Conservation (phyloP, 37 sponge, comb jelly and placozoan genomes). For the Beroe forskalii region DNA sequence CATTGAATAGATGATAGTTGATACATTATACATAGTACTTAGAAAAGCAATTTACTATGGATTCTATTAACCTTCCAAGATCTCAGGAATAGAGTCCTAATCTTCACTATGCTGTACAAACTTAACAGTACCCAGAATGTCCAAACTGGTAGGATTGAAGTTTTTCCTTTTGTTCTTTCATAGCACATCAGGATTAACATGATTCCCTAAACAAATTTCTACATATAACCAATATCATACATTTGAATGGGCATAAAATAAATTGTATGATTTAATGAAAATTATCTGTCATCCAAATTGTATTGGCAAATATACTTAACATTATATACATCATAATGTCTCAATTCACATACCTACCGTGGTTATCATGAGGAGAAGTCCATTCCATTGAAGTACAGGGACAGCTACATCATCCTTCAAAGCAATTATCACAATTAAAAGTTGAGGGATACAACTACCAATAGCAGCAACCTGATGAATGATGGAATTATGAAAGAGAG, state of each 20-base stretch:
- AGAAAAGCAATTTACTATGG: too few relatives aligned
- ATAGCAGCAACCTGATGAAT: constrained; percentile 7
- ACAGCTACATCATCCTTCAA: background rate
- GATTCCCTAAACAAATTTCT: background rate
- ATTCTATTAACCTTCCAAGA: constrained; percentile 62
- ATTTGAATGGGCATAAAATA: background rate
- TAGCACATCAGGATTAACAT: constrained; percentile 1
- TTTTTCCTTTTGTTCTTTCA: constrained; percentile 52
- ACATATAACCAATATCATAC: background rate
- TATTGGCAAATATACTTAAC: too few relatives aligned
- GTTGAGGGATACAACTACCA: constrained; percentile 14
- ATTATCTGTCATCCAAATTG: background rate
- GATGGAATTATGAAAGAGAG: background rate
- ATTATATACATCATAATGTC: background rate
- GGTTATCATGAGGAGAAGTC: background rate
- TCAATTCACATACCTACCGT: constrained; percentile 9
- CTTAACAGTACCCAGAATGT: constrained; percentile 10
- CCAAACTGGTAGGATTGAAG: constrained; percentile 20
- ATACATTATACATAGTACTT: too few relatives aligned
- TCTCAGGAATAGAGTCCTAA: background rate
- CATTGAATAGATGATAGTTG: too few relatives aligned
- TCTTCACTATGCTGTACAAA: background rate
- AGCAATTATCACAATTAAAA: background rate
- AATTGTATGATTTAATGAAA: background rate
- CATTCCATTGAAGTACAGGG: constrained; percentile 30